phyloP scores from a whole-genome alignment of 2,888 invertebrate genomes.

The Rosalia funebris region DNA sequence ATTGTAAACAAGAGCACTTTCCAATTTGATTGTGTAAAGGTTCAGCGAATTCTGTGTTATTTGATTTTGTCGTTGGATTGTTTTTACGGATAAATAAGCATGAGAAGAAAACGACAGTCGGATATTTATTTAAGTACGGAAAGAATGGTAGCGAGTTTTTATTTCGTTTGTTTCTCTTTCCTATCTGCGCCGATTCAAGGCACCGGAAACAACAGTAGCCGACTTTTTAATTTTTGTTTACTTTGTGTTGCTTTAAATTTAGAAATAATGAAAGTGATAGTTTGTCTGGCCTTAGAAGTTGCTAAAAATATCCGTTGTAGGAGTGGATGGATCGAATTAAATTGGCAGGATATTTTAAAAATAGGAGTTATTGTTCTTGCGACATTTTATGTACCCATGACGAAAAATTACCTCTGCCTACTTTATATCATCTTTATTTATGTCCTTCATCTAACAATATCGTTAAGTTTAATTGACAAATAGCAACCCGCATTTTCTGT shows the following conservation, averaged over 20 bases:
- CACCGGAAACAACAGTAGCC: background rate
- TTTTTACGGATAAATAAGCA: background rate
- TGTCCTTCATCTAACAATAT: conserved; percentile 3
- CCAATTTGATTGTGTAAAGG: background rate
- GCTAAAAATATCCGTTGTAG: background rate
- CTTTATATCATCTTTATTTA: conserved; percentile 6
- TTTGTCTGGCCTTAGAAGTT: background rate
- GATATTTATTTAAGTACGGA: background rate
- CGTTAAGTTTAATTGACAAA: conserved; percentile 10
- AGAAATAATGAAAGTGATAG: background rate
- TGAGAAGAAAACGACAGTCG: background rate
- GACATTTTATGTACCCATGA: background rate
- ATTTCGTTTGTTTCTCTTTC: background rate
- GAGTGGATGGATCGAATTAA: background rate
- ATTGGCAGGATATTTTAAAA: background rate
- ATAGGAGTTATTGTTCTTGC: background rate
- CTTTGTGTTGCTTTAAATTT: background rate
- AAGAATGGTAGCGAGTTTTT: background rate
- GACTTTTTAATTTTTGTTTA: background rate
- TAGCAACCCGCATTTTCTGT: too few species aligned
- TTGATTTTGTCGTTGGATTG: background rate
- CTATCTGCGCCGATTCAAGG: background rate
- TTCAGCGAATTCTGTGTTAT: background rate
- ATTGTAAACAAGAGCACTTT: background rate
- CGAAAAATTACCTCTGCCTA: background rate